Evolutionary conservation across 2,797 vertebrate genomes (phyloP).

Genomic region (Chelon auratus): DNA sequence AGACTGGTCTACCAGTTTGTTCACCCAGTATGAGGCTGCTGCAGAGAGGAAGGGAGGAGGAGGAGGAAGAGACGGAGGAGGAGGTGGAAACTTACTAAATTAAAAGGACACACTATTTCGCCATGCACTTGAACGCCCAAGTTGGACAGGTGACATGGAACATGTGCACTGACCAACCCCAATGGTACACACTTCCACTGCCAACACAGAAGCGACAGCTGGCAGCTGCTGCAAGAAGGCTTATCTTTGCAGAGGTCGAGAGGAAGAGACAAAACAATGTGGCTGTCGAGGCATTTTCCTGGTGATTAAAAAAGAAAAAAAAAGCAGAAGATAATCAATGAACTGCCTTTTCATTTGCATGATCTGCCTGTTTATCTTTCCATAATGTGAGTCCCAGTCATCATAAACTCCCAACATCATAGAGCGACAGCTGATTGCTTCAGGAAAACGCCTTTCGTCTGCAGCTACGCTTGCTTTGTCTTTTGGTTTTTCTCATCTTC

Average conservation of each 20-base stretch:
- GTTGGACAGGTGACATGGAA: conserved; percentile 43
- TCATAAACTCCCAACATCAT: neutral
- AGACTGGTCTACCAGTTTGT: conserved; percentile 99
- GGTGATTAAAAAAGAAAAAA: conserved; percentile 22
- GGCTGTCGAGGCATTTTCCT: conserved; percentile 38
- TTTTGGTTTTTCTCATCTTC: conserved; percentile 32
- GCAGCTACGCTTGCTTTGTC: conserved; percentile 42
- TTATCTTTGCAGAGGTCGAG: conserved; percentile 9
- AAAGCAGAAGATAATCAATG: conserved; percentile 13
- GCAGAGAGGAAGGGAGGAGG: neutral
- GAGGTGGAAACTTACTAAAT: conserved; percentile 4
- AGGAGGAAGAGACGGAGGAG: neutral
- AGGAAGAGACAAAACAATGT: conserved; percentile 46
- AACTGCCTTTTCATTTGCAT: conserved; percentile 74
- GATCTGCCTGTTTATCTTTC: conserved; percentile 77
- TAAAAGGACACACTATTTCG: conserved; percentile 21
- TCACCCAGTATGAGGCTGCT: conserved; percentile 88
- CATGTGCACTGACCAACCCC: conserved; percentile 72
- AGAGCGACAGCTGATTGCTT: conserved; percentile 15
- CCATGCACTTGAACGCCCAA: conserved; percentile 46
- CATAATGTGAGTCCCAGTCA: conserved; percentile 12
- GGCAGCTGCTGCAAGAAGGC: conserved; percentile 35
- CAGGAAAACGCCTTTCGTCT: conserved; percentile 34
- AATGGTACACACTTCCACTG: conserved; percentile 48
- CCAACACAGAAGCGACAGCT: conserved; percentile 37